phyloP scores from a whole-genome alignment of 92 coral and sea anemone species.

The Palythoa heliodiscus region DNA sequence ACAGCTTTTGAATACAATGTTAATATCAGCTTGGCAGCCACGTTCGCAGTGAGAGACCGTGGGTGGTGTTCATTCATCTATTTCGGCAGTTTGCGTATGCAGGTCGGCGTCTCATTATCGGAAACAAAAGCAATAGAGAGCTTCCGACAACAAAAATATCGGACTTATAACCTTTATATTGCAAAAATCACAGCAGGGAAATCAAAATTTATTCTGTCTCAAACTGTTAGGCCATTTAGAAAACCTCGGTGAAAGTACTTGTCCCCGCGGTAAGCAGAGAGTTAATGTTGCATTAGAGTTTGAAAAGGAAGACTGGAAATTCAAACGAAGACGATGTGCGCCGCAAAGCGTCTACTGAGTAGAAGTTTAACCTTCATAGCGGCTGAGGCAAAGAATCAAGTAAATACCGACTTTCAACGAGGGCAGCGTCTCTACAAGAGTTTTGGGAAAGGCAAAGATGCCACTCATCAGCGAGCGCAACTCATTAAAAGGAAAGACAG shows the following conservation, averaged over 20 bases:
- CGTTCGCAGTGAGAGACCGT: constrained; percentile 10
- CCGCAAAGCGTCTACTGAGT: constrained; percentile 21
- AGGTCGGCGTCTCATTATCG: constrained; percentile 16
- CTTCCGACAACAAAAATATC: constrained; percentile 38
- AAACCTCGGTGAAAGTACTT: background rate
- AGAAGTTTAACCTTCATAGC: constrained; percentile 38
- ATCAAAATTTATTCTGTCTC: background rate
- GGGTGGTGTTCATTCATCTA: constrained; percentile 7
- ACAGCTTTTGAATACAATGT: background rate
- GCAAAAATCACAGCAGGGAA: background rate
- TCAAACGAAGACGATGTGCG: background rate
- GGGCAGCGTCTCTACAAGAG: constrained; percentile 43
- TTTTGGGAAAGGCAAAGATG: constrained; percentile 27
- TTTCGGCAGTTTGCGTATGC: constrained; percentile 14
- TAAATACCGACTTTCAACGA: constrained; percentile 36
- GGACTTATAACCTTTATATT: constrained; percentile 22
- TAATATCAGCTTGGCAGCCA: background rate
- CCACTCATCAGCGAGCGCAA: background rate
- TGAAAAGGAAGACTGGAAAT: background rate
- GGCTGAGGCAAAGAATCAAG: constrained; percentile 36
- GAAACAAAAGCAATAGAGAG: constrained; percentile 31
- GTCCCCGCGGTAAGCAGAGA: background rate
- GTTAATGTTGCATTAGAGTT: background rate
- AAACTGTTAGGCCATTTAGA: background rate
- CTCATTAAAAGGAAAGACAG: constrained; percentile 11